phyloP scores from a whole-genome alignment of 2,888 invertebrate species.

The Coelogynopora nodosa region DNA sequence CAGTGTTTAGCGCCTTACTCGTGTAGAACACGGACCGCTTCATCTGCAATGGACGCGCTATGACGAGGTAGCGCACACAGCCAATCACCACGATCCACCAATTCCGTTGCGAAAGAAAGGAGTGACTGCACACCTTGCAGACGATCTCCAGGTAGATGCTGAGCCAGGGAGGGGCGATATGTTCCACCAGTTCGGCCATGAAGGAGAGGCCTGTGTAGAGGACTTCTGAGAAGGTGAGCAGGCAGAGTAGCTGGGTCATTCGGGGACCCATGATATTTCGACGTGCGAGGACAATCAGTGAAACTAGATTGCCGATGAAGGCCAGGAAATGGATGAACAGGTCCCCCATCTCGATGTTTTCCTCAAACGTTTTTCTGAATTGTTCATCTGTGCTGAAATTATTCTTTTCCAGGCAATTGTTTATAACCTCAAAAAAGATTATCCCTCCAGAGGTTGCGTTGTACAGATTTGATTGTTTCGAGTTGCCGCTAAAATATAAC shows the following conservation, averaged over 20 bases:
- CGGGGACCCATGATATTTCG: background rate
- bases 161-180: background rate
- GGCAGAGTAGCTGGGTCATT: background rate
- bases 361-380: background rate
- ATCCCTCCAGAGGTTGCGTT: no score
- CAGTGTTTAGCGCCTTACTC: background rate
- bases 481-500: no score
- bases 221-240: background rate
- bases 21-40: background rate
- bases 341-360: background rate
- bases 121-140: slow-evolving; percentile 18
- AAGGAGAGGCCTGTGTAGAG: background rate
- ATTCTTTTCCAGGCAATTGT: no score
- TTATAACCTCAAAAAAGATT: no score
- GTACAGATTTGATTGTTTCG: no score
- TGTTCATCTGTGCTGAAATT: no score
- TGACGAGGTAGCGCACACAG: slow-evolving; percentile 7
- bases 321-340: slow-evolving; percentile 8
- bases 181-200: background rate
- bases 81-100: slow-evolving; percentile 36
- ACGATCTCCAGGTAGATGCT: background rate
- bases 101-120: slow-evolving; percentile 23
- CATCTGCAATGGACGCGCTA: background rate
- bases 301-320: background rate
- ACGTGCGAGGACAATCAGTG: background rate